Base-by-base conservation (phyloP, 2,888 invertebrate genomes). In the Chalcis sispes region DNA sequence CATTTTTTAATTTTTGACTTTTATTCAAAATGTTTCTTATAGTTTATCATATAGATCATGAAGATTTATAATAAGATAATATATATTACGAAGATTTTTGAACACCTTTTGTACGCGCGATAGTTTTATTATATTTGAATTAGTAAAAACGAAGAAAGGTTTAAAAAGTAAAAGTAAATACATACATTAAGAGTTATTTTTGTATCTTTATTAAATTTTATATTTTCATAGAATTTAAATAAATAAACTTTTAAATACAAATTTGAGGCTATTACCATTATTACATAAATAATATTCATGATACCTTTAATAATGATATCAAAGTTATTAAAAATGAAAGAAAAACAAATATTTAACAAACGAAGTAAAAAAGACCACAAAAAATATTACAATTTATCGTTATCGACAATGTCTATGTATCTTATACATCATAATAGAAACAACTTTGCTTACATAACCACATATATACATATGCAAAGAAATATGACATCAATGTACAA, bases 401-500 rank as follows among this genome's bases (percentile, higher is more conserved):
- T 69, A 27, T 69, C 25, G n/a, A n/a, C 52, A 10, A 36, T 59
- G 20, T 29, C 50, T 56, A 7, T 7, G 29, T 52, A 54, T 40
- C 42, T 59, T 27, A n/a, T 40, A 42, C 50, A 52, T 52, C 61
- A 42, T 42, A 61, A 52, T 42, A 61, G 29, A 70, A 71, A 71
- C 52, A 61, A 61, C 32, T 20, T 69, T 48, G 48, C n/a, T 42
- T 67, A 56, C 27, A 42, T 18, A 48, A 46, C 10, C 8, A 18
- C 8, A 18, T 59, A 82, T 82, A 82, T 82, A 79, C 82, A 80
- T 81, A 79, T 83, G 85, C 83, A n/a, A n/a, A 85, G 77, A 78
- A 79, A 78, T 79, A 83, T 79, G 81, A 83, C 84, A 84, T 82
- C 82, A 79, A 82, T 82, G 71, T 85, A 84, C 82, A 83, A 82